These are phyloP conservation scores for Pachymerium ferrugineum DNA, from an alignment of 2,888 invertebrate genomes.

Conservation along the genomic window DNA sequence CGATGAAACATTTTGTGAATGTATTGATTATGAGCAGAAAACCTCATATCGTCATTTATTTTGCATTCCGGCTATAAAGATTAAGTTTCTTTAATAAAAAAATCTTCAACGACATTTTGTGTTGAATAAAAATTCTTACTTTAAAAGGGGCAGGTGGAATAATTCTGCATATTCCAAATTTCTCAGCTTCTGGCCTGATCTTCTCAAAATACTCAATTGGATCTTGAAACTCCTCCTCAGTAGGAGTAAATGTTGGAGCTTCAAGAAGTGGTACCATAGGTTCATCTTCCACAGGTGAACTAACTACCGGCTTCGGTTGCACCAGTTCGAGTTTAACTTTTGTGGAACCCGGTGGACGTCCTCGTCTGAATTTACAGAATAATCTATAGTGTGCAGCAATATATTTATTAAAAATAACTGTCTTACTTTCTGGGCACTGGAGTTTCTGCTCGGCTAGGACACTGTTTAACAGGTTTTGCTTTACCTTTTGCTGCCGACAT, in stretches of 20 bases:
- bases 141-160: constrained; percentile 74
- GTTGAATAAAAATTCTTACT: constrained; percentile 43
- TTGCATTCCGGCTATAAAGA: constrained; percentile 65
- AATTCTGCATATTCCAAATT: constrained; percentile 80
- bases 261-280: constrained; percentile 52
- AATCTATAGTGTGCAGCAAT: too few species aligned
- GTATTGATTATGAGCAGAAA: constrained; percentile 83
- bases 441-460: background rate
- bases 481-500: background rate
- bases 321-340: background rate
- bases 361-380: constrained; percentile 15
- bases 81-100: constrained; percentile 33
- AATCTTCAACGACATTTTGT: background rate
- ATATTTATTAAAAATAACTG: background rate
- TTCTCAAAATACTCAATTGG: constrained; percentile 77
- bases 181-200: constrained; percentile 66
- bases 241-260: constrained; percentile 73
- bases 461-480: too few species aligned
- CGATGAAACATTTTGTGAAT: constrained; percentile 73
- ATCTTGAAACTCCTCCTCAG: constrained; percentile 76
- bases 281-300: background rate
- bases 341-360: constrained; percentile 29
- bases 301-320: background rate
- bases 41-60: constrained; percentile 75
- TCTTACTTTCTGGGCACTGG: background rate